A percentile compares a stretch with the other conserved stretches of the same genome.
These are phyloP conservation scores for Steinernema feltiae DNA, from an alignment of 1,140 invertebrate genomes.

Conservation along the genomic window DNA sequence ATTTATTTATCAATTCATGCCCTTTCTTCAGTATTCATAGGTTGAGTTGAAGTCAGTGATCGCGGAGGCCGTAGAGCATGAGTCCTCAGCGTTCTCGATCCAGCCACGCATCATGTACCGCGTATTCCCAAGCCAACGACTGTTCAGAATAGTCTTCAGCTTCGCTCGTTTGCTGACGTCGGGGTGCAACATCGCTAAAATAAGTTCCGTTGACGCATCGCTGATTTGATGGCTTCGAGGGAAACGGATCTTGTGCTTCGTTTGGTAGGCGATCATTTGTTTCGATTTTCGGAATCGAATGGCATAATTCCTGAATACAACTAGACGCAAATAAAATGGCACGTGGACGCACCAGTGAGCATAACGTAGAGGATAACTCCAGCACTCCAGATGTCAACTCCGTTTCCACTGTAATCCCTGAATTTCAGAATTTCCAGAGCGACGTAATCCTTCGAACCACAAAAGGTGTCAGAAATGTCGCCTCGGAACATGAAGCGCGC, in stretches of 20 bases:
- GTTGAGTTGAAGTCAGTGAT: too few relatives aligned
- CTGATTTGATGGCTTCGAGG: too few relatives aligned
- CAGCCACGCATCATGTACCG: background rate
- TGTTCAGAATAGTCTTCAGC: background rate
- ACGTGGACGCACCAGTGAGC: conserved; percentile 64
- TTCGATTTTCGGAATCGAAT: too few relatives aligned
- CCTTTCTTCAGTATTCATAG: too few relatives aligned
- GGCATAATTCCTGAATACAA: too few relatives aligned
- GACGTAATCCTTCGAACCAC: conserved; percentile 68
- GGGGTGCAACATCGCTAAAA: too few relatives aligned
- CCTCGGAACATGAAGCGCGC: conserved; percentile 59
- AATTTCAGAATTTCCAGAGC: conserved; percentile 73
- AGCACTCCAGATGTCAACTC: conserved; percentile 50
- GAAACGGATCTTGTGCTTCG: too few relatives aligned
- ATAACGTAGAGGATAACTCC: conserved; percentile 55
- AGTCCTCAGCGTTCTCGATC: too few relatives aligned
- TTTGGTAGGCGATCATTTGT: too few relatives aligned
- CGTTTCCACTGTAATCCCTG: conserved; percentile 42
- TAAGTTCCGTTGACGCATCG: too few relatives aligned
- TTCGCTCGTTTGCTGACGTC: background rate
- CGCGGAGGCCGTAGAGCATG: too few relatives aligned
- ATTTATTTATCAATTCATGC: too few relatives aligned
- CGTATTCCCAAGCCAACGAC: background rate
- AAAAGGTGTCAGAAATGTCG: conserved; percentile 55
- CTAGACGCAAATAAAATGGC: conserved; percentile 16